phyloP scores from a whole-genome alignment of 2,113 vertebrate genomes.

The Gadus chalcogrammus region DNA sequence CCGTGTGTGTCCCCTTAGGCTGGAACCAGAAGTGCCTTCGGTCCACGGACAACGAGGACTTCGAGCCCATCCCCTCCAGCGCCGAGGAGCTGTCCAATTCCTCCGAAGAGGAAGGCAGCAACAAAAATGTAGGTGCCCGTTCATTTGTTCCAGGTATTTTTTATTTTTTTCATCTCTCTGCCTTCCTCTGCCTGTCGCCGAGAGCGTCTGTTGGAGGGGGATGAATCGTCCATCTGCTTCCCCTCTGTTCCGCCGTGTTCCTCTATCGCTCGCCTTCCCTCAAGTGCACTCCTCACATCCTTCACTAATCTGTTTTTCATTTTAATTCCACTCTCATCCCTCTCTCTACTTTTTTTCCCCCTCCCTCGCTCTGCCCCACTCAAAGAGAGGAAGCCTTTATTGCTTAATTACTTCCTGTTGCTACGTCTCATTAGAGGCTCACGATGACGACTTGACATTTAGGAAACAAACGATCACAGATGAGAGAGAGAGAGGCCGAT shows the following conservation, averaged over 20 bases:
- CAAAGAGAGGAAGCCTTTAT: slow-evolving; percentile 30
- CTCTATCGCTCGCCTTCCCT: slow-evolving; percentile 5
- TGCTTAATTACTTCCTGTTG: slow-evolving; percentile 52
- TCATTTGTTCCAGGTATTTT: not conserved
- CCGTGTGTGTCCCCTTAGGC: slow-evolving; percentile 62
- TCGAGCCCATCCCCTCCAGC: slow-evolving; percentile 88
- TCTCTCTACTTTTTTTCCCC: not conserved
- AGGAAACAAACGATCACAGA: slow-evolving; percentile 37
- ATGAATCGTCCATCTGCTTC: too few relatives aligned
- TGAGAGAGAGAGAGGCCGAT: slow-evolving; percentile 4
- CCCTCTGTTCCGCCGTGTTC: not conserved
- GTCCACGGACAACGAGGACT: slow-evolving; percentile 82
- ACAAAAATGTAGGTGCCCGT: slow-evolving; percentile 73
- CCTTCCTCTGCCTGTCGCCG: not conserved
- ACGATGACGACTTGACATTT: slow-evolving; percentile 66
- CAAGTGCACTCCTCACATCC: too few relatives aligned
- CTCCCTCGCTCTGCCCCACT: slow-evolving; percentile 20
- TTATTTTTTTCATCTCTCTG: not conserved
- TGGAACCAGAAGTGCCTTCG: slow-evolving; percentile 78
- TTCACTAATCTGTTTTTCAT: slow-evolving; percentile 10
- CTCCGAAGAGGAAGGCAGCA: slow-evolving; percentile 82
- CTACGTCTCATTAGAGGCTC: slow-evolving; percentile 49
- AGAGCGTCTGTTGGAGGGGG: too few relatives aligned
- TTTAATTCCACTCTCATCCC: slow-evolving; percentile 17
- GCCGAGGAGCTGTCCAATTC: slow-evolving; percentile 88